Base-by-base conservation (phyloP, 2,888 invertebrate species). In the Dynastes maya region DNA sequence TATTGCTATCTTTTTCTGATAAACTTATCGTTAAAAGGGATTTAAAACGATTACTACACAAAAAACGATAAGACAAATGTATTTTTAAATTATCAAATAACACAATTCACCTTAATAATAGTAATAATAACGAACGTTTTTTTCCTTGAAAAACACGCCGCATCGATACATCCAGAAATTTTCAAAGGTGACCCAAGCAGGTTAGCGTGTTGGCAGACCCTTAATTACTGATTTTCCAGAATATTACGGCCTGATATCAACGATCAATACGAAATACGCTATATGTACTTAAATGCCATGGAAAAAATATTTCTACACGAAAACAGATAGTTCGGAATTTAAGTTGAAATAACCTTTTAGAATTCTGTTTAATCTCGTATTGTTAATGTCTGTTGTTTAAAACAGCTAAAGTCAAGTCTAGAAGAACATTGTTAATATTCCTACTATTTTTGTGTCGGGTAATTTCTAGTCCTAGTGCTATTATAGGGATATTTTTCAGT, bases 241-340 rank as follows among this genome's bases (percentile, higher is more conserved):
- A 53, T 53, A 53, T 53, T 53, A 53, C 13, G n/a, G n/a, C 16
- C n/a, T 53, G 53, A 53, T 53, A 53, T 53, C n/a, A n/a, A 11
- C 53, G 16, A 53, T 53, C 53, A 53, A 53, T 53, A 53, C 16
- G 3, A 3, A 53, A 9, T 51, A 9, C 11, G 51, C 9, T 53
- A 1, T n/a, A 53, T 53, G 53, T 53, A 16, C 45, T 11, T 11
- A 53, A 53, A 53, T 4, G 16, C 4, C n/a, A 53, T 2, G 53
- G 13, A 53, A 53, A 16, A 53, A 53, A 53, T 16, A n/a, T n/a
- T 53, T n/a, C 3, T 16, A 45, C 45, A 45, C 45, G 11, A 45
- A 45, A 11, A 45, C 2, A 45, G 45, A 45, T 45, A 11, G 11
- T 6, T 45, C 9, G 8, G 53, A 16, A 53, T 16, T 53, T 16